These are phyloP conservation scores for Dynastes tityus DNA, from an alignment of 2,888 invertebrate genomes.

Conservation along the genomic window DNA sequence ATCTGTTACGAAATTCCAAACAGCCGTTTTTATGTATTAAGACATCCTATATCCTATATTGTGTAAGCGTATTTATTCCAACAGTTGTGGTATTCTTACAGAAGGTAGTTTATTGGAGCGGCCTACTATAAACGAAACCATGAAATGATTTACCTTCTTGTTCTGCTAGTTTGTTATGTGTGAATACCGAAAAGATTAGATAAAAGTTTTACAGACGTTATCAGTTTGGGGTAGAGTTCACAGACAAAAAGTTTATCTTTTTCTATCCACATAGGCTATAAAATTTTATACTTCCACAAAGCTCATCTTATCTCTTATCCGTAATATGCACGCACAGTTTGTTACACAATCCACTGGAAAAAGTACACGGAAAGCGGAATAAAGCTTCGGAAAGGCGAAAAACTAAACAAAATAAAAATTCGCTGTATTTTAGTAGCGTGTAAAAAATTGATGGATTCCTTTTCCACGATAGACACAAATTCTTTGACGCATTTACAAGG, in stretches of 20 bases:
- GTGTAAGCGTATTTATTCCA: no score
- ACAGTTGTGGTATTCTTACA: no score
- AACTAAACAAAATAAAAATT: slow-evolving; percentile 33
- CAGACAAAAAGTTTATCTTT: slow-evolving; percentile 8
- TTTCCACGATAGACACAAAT: slow-evolving; percentile 15
- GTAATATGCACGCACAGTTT: slow-evolving; percentile 1
- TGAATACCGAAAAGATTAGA: slow-evolving; percentile 7
- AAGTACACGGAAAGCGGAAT: neutral
- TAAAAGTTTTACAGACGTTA: neutral
- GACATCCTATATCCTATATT: no score
- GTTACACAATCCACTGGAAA: neutral
- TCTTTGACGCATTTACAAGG: slow-evolving; percentile 32
- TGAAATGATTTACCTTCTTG: no score
- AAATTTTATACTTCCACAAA: slow-evolving; percentile 2
- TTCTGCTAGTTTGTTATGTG: neutral
- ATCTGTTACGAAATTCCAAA: no score
- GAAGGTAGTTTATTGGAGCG: no score
- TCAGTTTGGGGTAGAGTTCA: neutral
- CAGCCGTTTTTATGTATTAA: no score
- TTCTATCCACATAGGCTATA: neutral
- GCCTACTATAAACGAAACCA: no score
- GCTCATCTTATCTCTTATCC: slow-evolving; percentile 1
- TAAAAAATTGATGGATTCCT: slow-evolving; percentile 43
- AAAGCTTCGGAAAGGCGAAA: neutral
- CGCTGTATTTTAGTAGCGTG: slow-evolving; percentile 10